phyloP scores from a whole-genome alignment of 2,888 invertebrate genomes.

The Chrysolina oricalcia region DNA sequence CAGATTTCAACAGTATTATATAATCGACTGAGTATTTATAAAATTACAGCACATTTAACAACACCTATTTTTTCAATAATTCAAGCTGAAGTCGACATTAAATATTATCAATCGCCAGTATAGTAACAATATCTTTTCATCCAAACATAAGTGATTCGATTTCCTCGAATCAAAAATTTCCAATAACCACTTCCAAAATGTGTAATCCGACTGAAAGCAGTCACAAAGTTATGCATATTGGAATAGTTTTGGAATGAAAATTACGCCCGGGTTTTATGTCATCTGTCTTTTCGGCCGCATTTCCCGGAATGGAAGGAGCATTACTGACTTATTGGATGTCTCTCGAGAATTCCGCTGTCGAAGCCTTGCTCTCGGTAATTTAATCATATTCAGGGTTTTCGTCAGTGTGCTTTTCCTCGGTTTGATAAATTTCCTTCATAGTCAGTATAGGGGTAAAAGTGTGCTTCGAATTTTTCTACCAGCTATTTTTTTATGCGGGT shows the following conservation, averaged over 20 bases:
- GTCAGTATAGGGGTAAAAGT: not conserved
- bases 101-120: not conserved
- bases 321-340: slow-evolving; percentile 17
- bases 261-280: slow-evolving; percentile 28
- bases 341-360: slow-evolving; percentile 14
- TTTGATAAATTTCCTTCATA: not conserved
- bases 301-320: slow-evolving; percentile 3
- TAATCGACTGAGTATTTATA: no score
- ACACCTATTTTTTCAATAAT: no score
- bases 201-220: slow-evolving; percentile 26
- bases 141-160: not conserved
- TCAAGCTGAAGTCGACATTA: not conserved
- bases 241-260: slow-evolving; percentile 35
- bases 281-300: slow-evolving; percentile 31
- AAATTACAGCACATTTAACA: no score
- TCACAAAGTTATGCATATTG: slow-evolving; percentile 37
- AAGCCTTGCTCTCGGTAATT: slow-evolving; percentile 14
- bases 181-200: slow-evolving; percentile 24
- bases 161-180: not conserved
- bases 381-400: slow-evolving; percentile 2
- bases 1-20: no score
- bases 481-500: no score
- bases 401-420: not conserved
- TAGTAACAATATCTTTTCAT: not conserved
- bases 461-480: not conserved